Base-by-base conservation (phyloP, 2,888 invertebrate genomes). In the Coelogynopora nodosa region DNA sequence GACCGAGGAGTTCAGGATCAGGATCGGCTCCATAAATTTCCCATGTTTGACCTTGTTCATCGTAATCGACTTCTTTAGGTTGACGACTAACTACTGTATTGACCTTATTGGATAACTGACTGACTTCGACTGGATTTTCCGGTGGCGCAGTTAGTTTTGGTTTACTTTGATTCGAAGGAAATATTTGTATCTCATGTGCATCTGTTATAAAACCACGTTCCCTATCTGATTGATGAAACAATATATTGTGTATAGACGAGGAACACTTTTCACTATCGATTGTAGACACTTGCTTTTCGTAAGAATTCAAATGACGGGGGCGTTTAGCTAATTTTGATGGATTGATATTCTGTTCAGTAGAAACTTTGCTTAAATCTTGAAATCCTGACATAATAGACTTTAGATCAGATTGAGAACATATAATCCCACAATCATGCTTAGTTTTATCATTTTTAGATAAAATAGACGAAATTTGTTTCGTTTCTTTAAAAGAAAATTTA, bases 21-120 rank as follows among this genome's bases (percentile, higher is more conserved):
- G 49, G 86, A 27, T 86, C 86, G 0, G 86, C 86, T 1, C 86
- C 86, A 27, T 86, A 86, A 2, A 86, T 86, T 31, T 86, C 86
- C 86, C 86, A 86, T 28, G 86, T 86, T 86, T 86, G 86, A 10
- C 86, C 86, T 27, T 86, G 23, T 86, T 86, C 86, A 49, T 86
- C 86, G n/a, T 30, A 86, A 23, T 86, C 29, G 0, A 86, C 29
- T 30, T 86, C 86, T 30, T 86, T 86, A 30, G 86, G 86, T 86
- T 86, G 85, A 0, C 0, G 86, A 5, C 10, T 5, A 49, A 49
- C 10, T 18, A 49, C 49, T 13, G 5, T 5, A 49, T 49, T 18
- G 18, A 49, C 49, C 5, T 49, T 18, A 49, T 5, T 49, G 5
- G 10, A 13, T 49, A 49, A 18, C 18, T 49, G 10, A 49, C 49